Evolutionary conservation across 2,888 invertebrate genomes (phyloP), one percentile per base, ranked within the genome.

Genomic region (Melipona bicolor): DNA sequence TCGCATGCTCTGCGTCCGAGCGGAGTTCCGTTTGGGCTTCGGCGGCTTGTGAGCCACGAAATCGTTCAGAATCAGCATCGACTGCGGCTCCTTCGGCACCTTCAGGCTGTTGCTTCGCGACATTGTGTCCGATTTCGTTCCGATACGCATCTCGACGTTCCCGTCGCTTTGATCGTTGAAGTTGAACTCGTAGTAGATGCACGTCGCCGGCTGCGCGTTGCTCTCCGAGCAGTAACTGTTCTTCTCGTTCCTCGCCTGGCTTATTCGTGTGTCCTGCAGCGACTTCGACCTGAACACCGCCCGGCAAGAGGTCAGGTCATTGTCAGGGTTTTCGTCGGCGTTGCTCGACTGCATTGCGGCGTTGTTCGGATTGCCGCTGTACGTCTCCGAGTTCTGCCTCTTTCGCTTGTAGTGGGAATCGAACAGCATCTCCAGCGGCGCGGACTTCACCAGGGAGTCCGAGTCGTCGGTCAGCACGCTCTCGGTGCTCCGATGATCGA

Each of bases 391-490:
- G 62, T 94, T 93, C 77, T 94, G 95, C 74, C 95, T 94, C 72
- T 93, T 93, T 0, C 94, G 87, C 72, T 93, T 92, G 79, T 94
- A 92, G 6, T 96, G 95, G 0, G 95, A 95, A 91, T 96, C 96
- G 83, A 97, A 97, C 0, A 97, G 93, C 93, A 96, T 96, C 93
- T 97, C 97, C 56, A 97, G 93, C 0, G 97, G 97, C 0, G 97
- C 97, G 77, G 97, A 97, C 93, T 97, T 97, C 11, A 97, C 97
- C 88, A 96, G 96, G 0, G 93, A 93, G 89, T 97, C 97, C 0
- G 97, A 97, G 86, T 97, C 97, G 93, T 97, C 98, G 0, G 97
- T 97, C 0, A 98, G 93, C 9, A 98, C 96, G 90, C 97, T 97
- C 92, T 98, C 98, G 91, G 97, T 95, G 79, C 97, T 97, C 91